A percentile compares a stretch with the other conserved stretches of the same genome.
These are phyloP conservation scores for Asbolus verrucosus DNA, from an alignment of 1,140 invertebrate species.

Conservation along the genomic window DNA sequence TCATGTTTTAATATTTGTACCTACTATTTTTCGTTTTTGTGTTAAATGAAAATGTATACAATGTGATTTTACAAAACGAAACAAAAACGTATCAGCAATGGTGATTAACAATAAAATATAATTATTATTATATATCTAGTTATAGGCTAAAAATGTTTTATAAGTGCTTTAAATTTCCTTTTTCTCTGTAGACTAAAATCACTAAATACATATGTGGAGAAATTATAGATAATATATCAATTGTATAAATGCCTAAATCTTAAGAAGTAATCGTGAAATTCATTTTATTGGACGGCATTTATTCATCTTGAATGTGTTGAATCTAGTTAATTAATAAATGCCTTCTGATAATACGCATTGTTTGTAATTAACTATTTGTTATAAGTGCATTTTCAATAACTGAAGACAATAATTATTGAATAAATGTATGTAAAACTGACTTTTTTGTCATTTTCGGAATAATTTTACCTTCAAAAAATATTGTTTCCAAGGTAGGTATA, in stretches of 20 bases:
- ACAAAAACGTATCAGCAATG: constrained; percentile 65
- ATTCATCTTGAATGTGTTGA: constrained; percentile 9
- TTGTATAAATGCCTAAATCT: constrained; percentile 40
- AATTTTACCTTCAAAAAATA: too few relatives aligned
- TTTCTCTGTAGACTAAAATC: constrained; percentile 50
- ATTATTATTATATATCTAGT: constrained; percentile 48
- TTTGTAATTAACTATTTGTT: constrained; percentile 61
- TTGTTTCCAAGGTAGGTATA: too few relatives aligned
- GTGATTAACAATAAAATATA: constrained; percentile 62
- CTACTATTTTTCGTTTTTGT: constrained; percentile 21
- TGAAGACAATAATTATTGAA: constrained; percentile 65
- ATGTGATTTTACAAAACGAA: constrained; percentile 64
- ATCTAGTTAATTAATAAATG: constrained; percentile 45
- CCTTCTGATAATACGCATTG: constrained; percentile 50
- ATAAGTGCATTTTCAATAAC: constrained; percentile 65
- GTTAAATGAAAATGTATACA: constrained; percentile 48
- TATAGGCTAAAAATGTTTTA: constrained; percentile 54
- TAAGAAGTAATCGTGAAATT: constrained; percentile 46
- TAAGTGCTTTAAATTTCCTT: constrained; percentile 54
- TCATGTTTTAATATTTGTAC: constrained; percentile 19
- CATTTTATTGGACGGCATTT: constrained; percentile 51
- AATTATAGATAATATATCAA: constrained; percentile 36
- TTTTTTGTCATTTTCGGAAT: too few relatives aligned
- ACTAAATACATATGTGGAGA: constrained; percentile 32
- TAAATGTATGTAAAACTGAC: constrained; percentile 57